Base-by-base conservation (phyloP, 2,797 vertebrate species). In the Pseudochirops corinnae region DNA sequence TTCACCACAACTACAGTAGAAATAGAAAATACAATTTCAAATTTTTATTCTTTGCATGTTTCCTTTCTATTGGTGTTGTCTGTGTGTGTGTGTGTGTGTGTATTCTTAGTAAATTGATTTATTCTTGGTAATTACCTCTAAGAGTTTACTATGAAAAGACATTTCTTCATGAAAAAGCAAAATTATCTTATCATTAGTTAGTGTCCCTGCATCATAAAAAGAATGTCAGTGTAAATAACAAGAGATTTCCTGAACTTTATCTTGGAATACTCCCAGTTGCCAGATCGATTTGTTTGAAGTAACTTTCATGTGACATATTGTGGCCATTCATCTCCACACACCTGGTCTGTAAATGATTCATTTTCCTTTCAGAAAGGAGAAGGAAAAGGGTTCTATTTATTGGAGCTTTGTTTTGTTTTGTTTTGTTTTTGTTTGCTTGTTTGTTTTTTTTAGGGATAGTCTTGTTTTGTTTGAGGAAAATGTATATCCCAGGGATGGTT, bases 201-300 rank as follows among this genome's bases (percentile, higher is more conserved):
- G 56, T 95, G 92, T 90, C 60, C 96, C 50, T 93, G 74, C 57
- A 96, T 96, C 96, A 95, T 96, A 58, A 96, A 95, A 96, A 96
- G 28, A 92, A 52, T 93, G 92, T 95, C 91, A 91, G 10, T 87
- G 2, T 60, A 92, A 67, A 55, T 9, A 57, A 57, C 56, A 94
- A 94, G 87, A 96, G 21, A 94, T 95, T 96, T 96, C 74, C 87
- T 94, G 95, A 96, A 94, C 52, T 58, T 93, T 16, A 91, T 90
- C 39, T 95, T 55, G 55, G 55, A 97, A 95, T 26, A 9, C 3
- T 18, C 24, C 74, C 26, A 52, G 74, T 94, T 95, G 14, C n/a
- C 24, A 50, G 33, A 87, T 94, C 16, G 95, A 93, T 94, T 95
- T 57, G 58, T 93, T 93, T 96, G 93, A 93, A 96, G 82, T 94